Conservation (phyloP, 2,888 invertebrate genomes). For the Mechanitis messenoides region DNA sequence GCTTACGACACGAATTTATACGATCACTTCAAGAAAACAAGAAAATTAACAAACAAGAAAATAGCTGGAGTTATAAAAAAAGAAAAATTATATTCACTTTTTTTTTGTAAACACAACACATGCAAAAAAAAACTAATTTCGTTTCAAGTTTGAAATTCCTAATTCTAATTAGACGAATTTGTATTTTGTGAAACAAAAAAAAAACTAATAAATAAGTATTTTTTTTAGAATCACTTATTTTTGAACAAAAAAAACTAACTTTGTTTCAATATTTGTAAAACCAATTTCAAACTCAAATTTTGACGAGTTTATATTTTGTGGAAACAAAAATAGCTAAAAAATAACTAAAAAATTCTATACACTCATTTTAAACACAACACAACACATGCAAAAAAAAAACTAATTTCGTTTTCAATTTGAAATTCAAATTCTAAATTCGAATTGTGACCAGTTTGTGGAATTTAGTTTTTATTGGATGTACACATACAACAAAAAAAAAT, state of each 20-base stretch:
- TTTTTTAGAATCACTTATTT: too few species aligned
- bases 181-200: too few species aligned
- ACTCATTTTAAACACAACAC: neutral
- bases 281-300: too few species aligned
- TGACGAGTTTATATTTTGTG: too few species aligned
- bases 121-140: neutral
- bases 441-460: conserved; percentile 4
- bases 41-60: conserved; percentile 25
- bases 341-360: neutral
- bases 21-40: conserved; percentile 32
- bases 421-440: conserved; percentile 16
- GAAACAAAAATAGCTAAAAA: neutral
- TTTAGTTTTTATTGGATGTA: conserved; percentile 16
- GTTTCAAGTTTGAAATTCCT: conserved; percentile 4
- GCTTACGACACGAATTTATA: neutral
- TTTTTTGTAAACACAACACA: conserved; percentile 7
- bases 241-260: too few species aligned
- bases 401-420: neutral
- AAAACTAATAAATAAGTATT: too few species aligned
- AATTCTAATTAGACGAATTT: conserved; percentile 4
- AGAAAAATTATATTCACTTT: conserved; percentile 20
- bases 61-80: conserved; percentile 23
- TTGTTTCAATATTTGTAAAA: too few species aligned
- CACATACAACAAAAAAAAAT: neutral
- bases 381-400: conserved; percentile 6